Base-by-base conservation (phyloP, 2,888 invertebrate genomes). In the Pollenia labialis region DNA sequence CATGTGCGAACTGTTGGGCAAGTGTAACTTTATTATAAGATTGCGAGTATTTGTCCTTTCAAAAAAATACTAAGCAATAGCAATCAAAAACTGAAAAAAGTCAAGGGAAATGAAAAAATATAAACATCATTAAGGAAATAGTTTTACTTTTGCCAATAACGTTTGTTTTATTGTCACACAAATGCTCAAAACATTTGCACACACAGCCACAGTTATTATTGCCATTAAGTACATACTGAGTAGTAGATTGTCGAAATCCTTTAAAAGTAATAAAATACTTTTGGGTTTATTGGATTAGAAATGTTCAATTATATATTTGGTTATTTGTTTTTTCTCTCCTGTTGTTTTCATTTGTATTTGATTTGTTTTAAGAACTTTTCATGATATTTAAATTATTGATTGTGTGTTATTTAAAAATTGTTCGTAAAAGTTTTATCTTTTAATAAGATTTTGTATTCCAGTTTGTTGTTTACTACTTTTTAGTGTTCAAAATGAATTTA, bases 91-190 rank as follows among this genome's bases (percentile, higher is more conserved):
- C 62, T 56, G 40, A 23, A 60, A 50, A 23, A 54, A 23, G 40
- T 10, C 1, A 56, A 16, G 7, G 32, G 12, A 56, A 42, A 58
- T 32, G 46, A 50, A 68, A 46, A 16, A 58, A 81, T 44, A 58
- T 68, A 80, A 80, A 85, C 79, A 75, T 80, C 84, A 80, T 80
- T 85, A 80, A 80, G 80, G 75, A 85, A 85, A 85, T 85, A 85
- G 79, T 85, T 85, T 85, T 80, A 85, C 75, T 80, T 74, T 80
- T 54, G 68, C 72, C 84, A 85, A 85, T 80, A 85, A 80, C 74
- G 60, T 60, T 62, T 52, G 48, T 75, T 80, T 80, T 80, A 75
- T 80, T 85, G 79, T 69, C 74, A 85, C 52, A 80, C 72, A 68
- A 68, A 58, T 46, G n/a, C 60, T 68, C 66, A 68, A 2, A 46